A percentile compares a stretch with the other conserved stretches of the same genome.
Evolutionary conservation across 2,113 vertebrate species (phyloP).

Genomic region (Octodon degus): DNA sequence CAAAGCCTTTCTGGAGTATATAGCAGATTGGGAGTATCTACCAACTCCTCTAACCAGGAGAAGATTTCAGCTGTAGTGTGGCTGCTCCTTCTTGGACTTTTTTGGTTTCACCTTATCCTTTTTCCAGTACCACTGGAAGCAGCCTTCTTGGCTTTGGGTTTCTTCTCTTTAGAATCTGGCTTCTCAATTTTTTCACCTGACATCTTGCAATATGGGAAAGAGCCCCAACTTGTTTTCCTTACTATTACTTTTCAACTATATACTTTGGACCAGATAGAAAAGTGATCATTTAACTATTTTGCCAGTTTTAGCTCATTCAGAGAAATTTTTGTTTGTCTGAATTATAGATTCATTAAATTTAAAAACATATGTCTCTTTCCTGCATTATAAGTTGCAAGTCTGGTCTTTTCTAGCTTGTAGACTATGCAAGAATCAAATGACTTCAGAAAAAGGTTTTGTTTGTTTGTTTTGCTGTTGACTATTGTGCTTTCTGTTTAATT

Average conservation of each 20-base stretch:
- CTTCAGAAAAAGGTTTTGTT: neutral
- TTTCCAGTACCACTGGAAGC: too few species aligned
- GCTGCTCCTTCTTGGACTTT: too few species aligned
- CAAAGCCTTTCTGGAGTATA: too few species aligned
- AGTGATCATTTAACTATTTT: slow-evolving; percentile 19
- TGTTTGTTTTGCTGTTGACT: neutral
- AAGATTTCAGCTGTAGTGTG: too few species aligned
- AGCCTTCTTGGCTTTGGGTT: too few species aligned
- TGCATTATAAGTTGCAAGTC: neutral
- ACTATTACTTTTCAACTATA: neutral
- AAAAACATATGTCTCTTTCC: neutral
- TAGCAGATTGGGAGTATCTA: too few species aligned
- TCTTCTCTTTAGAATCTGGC: too few species aligned
- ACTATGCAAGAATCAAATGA: neutral
- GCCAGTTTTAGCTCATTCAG: neutral
- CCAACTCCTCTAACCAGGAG: too few species aligned
- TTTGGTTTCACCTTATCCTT: too few species aligned
- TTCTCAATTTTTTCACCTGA: too few species aligned
- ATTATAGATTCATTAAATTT: neutral
- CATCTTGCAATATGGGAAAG: too few species aligned
- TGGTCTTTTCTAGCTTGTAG: neutral
- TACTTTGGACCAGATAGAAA: neutral
- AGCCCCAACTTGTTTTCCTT: neutral
- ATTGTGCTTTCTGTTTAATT: neutral
- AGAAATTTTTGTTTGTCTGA: neutral